Conservation (phyloP, 1,140 invertebrate genomes). For the Caenorhabditis brenneri region DNA sequence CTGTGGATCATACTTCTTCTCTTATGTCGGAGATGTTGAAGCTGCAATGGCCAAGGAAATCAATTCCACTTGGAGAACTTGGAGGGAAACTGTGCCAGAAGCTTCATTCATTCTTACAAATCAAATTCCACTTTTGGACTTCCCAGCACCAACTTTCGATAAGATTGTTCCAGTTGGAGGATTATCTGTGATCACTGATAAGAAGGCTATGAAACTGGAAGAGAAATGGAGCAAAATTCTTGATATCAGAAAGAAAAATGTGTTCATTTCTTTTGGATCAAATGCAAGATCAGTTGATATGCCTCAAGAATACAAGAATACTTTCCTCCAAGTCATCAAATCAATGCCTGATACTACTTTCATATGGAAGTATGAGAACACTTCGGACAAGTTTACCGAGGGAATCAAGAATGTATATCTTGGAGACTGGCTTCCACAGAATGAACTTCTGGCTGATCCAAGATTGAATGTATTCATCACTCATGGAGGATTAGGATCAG, state of each 20-base stretch:
- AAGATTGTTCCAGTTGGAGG: slow-evolving; percentile 60
- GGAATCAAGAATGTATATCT: slow-evolving; percentile 55
- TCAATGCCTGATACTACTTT: slow-evolving; percentile 57
- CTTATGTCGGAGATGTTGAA: neutral
- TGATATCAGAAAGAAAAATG: slow-evolving; percentile 34
- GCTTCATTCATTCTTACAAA: slow-evolving; percentile 50
- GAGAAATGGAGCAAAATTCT: slow-evolving; percentile 43
- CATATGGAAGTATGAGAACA: slow-evolving; percentile 63
- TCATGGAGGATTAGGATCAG: slow-evolving; percentile 81
- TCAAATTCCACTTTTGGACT: slow-evolving; percentile 56
- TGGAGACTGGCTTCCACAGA: slow-evolving; percentile 60
- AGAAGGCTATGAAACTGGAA: slow-evolving; percentile 33
- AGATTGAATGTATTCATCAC: slow-evolving; percentile 76
- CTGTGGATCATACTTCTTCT: slow-evolving; percentile 18
- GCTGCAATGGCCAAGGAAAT: neutral
- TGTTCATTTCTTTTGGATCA: slow-evolving; percentile 62
- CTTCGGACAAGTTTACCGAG: slow-evolving; percentile 51
- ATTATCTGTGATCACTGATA: slow-evolving; percentile 38
- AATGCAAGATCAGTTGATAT: slow-evolving; percentile 55
- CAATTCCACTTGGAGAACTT: neutral
- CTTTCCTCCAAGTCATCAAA: neutral
- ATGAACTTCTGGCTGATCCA: slow-evolving; percentile 52
- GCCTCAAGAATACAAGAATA: slow-evolving; percentile 56
- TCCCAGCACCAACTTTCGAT: slow-evolving; percentile 53
- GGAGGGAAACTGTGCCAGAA: slow-evolving; percentile 18